Evolutionary conservation across 2,888 invertebrate genomes (phyloP).

Genomic region (Andrena praecox): DNA sequence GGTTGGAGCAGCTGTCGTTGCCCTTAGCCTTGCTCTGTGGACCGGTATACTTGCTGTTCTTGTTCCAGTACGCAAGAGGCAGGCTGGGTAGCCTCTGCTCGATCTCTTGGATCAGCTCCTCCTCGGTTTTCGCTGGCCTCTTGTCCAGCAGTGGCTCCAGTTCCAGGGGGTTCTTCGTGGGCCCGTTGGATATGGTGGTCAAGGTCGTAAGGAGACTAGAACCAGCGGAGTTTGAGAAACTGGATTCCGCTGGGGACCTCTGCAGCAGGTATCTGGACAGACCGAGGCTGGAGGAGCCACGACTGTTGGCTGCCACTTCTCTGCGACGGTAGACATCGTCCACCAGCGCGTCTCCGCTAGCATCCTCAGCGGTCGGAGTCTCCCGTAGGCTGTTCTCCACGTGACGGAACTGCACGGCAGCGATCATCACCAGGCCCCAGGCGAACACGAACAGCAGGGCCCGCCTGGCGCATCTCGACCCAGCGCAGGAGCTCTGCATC

Average conservation of each 20-base stretch:
- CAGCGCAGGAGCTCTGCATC: constrained; percentile 74
- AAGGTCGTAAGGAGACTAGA: constrained; percentile 63
- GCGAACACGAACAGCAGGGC: constrained; percentile 84
- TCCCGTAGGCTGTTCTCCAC: constrained; percentile 75
- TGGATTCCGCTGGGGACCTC: constrained; percentile 81
- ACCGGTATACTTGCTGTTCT: constrained; percentile 87
- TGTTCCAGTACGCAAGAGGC: constrained; percentile 94
- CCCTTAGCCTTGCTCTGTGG: constrained; percentile 45
- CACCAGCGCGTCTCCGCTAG: constrained; percentile 35
- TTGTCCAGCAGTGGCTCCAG: constrained; percentile 88
- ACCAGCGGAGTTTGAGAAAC: constrained; percentile 64
- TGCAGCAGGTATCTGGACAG: constrained; percentile 86
- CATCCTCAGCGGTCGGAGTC: constrained; percentile 69
- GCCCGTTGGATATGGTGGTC: constrained; percentile 81
- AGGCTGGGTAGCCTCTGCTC: constrained; percentile 93
- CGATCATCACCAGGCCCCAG: constrained; percentile 85
- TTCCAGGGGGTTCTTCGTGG: constrained; percentile 84
- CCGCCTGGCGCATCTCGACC: constrained; percentile 85
- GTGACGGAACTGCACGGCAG: constrained; percentile 83
- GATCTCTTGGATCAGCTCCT: constrained; percentile 91
- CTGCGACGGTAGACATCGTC: constrained; percentile 51
- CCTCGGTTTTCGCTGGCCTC: constrained; percentile 89
- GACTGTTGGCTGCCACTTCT: constrained; percentile 65
- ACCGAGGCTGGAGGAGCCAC: constrained; percentile 79
- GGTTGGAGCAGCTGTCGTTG: constrained; percentile 89